Evolutionary conservation across 2,888 invertebrate genomes (phyloP).

Genomic region (Parnassius glacialis): DNA sequence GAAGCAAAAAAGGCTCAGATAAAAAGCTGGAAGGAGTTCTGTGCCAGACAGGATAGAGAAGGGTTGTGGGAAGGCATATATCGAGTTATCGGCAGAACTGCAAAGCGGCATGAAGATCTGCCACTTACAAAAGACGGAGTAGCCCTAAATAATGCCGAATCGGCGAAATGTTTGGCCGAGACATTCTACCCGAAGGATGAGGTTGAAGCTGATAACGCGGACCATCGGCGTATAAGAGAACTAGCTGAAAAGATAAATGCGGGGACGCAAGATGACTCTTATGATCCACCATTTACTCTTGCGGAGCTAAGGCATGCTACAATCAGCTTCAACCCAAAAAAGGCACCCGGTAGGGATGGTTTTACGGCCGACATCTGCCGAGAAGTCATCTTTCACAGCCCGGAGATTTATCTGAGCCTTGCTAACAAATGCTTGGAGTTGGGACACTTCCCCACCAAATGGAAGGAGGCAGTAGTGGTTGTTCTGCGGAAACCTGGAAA

Average conservation of each 20-base stretch:
- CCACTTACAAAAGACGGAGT: neutral
- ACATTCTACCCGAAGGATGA: neutral
- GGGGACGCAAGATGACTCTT: neutral
- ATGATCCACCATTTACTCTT: neutral
- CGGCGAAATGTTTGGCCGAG: neutral
- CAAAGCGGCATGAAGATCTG: neutral
- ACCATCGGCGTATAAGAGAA: neutral
- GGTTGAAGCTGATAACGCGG: neutral
- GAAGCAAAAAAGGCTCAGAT: neutral
- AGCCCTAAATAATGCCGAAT: neutral
- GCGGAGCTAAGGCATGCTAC: neutral
- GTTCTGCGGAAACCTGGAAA: too few relatives aligned
- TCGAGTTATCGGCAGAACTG: neutral
- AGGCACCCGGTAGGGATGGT: neutral
- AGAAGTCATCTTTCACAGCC: too few relatives aligned
- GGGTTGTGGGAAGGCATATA: slow-evolving; percentile 1
- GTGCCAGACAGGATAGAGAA: neutral
- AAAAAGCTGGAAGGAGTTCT: neutral
- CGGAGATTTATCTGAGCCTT: too few relatives aligned
- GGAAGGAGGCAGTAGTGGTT: too few relatives aligned
- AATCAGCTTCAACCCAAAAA: neutral
- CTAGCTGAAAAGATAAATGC: neutral
- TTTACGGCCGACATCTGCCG: neutral
- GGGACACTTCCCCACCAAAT: too few relatives aligned
- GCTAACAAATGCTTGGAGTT: too few relatives aligned